Evolutionary conservation across 2,888 invertebrate species (phyloP).

Genomic region (Eristalinus sepulchralis): DNA sequence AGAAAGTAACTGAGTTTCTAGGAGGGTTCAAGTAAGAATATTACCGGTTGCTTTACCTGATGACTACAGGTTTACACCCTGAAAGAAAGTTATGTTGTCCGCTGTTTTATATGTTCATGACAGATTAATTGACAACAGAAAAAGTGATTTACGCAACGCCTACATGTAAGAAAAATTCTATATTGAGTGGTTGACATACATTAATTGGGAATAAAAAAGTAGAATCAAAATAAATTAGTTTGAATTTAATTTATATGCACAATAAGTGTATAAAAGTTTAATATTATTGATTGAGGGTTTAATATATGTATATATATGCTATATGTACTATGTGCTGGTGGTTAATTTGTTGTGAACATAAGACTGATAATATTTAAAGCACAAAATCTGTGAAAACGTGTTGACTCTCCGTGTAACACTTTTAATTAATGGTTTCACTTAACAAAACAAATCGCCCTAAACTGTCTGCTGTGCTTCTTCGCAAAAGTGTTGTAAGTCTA

Average conservation of each 20-base stretch:
- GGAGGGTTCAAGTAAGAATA: conserved; percentile 1
- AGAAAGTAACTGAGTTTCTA: conserved; percentile 11
- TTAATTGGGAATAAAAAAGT: conserved; percentile 53
- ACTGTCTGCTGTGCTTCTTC: neutral
- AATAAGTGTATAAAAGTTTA: too few species aligned
- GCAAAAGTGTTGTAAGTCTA: conserved; percentile 21
- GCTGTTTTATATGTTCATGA: conserved; percentile 40
- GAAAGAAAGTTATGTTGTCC: conserved; percentile 39
- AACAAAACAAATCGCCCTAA: conserved; percentile 42
- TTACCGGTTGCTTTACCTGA: conserved; percentile 12
- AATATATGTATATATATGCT: too few species aligned
- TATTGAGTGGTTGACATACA: conserved; percentile 28
- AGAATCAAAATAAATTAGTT: conserved; percentile 42
- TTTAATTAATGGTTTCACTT: conserved; percentile 51
- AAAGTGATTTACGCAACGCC: conserved; percentile 41
- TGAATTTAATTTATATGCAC: neutral
- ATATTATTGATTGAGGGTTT: too few species aligned
- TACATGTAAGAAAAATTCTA: neutral
- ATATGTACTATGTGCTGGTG: too few species aligned
- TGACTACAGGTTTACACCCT: conserved; percentile 21
- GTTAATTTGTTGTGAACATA: too few species aligned
- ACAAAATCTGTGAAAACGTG: neutral
- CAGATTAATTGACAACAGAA: conserved; percentile 63
- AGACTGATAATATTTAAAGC: too few species aligned
- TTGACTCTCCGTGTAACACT: neutral